Percentiles rank a stretch among this genome's conserved stretches.
Conservation (phyloP, 2,113 vertebrate genomes). For the Syrrhaptes paradoxus region DNA sequence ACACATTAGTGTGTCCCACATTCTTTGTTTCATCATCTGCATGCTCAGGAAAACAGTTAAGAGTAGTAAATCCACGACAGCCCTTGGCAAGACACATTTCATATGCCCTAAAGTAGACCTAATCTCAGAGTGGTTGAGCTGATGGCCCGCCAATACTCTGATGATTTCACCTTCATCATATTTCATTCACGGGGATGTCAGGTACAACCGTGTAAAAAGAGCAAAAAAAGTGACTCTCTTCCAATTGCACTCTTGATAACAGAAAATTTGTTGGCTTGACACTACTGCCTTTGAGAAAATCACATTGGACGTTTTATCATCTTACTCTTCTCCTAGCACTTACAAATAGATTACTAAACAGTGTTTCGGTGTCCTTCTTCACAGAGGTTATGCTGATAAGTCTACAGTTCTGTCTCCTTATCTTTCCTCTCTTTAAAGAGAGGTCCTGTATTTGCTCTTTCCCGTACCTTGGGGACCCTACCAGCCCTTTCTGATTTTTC, state of each 20-base stretch:
- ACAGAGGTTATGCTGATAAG: not conserved
- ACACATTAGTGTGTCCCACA: not conserved
- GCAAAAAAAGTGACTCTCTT: not conserved
- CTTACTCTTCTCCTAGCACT: not conserved
- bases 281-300: not conserved
- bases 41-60: not conserved
- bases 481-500: not conserved
- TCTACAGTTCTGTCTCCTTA: not conserved
- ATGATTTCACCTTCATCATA: not conserved
- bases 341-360: not conserved
- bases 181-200: not conserved
- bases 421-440: not conserved
- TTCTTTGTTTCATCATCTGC: not conserved
- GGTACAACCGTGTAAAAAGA: not conserved
- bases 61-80: not conserved
- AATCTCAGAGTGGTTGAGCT: not conserved
- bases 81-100: not conserved
- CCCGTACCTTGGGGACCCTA: not conserved
- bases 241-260: not conserved
- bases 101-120: not conserved
- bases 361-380: not conserved
- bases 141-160: not conserved
- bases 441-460: not conserved
- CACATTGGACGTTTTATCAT: not conserved
- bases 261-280: not conserved